phyloP scores from a whole-genome alignment of 2,797 vertebrate genomes.

The Iguana delicatissima region DNA sequence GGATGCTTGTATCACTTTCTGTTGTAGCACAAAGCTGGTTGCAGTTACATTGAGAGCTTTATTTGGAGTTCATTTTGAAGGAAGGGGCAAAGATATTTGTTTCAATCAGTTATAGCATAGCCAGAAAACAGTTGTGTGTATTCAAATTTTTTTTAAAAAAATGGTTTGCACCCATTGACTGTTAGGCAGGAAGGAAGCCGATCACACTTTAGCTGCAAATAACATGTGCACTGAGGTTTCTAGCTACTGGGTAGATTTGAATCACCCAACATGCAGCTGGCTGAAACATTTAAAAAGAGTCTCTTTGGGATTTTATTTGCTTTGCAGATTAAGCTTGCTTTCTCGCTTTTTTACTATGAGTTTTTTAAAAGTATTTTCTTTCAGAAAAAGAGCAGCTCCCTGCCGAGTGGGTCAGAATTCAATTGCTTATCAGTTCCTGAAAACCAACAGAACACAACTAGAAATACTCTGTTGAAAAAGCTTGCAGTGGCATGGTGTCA shows the following conservation, averaged over 20 bases:
- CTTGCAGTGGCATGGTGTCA: no score
- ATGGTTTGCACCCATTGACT: background rate
- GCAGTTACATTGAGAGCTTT: background rate
- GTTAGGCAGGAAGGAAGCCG: slow-evolving; percentile 16
- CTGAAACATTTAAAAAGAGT: background rate
- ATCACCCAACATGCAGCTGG: background rate
- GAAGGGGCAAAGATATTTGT: no score
- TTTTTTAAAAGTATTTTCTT: background rate
- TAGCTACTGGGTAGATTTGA: background rate
- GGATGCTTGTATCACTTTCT: background rate
- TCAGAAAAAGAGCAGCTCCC: background rate
- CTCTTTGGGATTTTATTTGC: background rate
- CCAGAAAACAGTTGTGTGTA: background rate
- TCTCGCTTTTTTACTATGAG: background rate
- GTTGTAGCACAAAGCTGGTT: background rate
- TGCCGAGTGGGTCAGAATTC: background rate
- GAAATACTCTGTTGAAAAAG: no score
- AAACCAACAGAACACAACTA: background rate
- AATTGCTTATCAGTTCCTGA: background rate
- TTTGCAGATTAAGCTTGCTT: background rate
- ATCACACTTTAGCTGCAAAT: background rate
- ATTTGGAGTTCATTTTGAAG: background rate
- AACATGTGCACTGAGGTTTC: background rate
- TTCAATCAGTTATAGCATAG: background rate
- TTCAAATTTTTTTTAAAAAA: background rate